Evolutionary conservation across 1,140 invertebrate genomes (phyloP).

Genomic region (Drosophila insularis): DNA sequence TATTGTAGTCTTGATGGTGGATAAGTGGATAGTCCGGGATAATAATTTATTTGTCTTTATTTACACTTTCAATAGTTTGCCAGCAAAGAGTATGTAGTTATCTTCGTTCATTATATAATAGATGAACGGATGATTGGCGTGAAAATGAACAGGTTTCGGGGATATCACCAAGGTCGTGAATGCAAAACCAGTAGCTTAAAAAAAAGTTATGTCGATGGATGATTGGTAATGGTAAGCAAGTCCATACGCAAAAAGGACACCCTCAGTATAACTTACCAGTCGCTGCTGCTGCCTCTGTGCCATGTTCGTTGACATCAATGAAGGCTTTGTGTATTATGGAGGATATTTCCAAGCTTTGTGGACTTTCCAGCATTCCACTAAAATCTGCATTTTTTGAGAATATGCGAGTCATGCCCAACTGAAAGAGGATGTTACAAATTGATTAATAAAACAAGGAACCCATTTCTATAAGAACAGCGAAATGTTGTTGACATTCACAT

Average conservation of each 20-base stretch:
- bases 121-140: conserved; percentile 52
- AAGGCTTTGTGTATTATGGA: conserved; percentile 84
- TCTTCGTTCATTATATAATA: conserved; percentile 42
- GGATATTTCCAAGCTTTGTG: conserved; percentile 83
- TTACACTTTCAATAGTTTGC: not conserved
- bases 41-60: too few species aligned
- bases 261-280: conserved; percentile 66
- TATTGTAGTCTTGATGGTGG: too few species aligned
- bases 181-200: not conserved
- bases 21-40: too few species aligned
- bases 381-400: conserved; percentile 86
- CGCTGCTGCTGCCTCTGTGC: conserved; percentile 84
- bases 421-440: not conserved
- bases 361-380: conserved; percentile 84
- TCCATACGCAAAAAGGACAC: too few species aligned
- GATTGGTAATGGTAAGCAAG: too few species aligned
- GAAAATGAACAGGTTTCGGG: conserved; percentile 14
- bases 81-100: conserved; percentile 1
- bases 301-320: conserved; percentile 85
- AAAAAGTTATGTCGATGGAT: too few species aligned
- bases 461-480: too few species aligned
- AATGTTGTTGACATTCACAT: too few species aligned
- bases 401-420: conserved; percentile 85
- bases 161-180: not conserved
- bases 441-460: not conserved